Base-by-base conservation (phyloP, 2,113 vertebrate genomes). In the Enhydra lutris region DNA sequence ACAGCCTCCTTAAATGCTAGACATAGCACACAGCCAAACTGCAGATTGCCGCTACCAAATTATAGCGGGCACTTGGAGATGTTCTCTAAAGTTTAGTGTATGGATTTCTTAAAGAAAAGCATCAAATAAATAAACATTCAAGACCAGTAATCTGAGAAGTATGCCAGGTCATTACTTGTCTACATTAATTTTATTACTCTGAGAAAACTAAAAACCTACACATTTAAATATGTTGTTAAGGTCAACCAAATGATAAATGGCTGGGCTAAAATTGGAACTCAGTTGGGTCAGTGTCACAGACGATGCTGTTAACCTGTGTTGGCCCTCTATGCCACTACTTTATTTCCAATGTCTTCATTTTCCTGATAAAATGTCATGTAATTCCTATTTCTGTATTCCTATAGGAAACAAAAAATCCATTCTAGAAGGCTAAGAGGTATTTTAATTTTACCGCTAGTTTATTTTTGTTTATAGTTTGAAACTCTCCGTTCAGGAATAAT, bases 221-320 rank as follows among this genome's bases (percentile, higher is more conserved):
- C 26, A 59, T 13, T 65, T 52, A 83, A 78, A 71, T 87, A 80
- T 13, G 6, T 45, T 6, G 18, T 14, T 34, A 67, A 78, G 18
- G 26, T 78, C 26, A 76, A 76, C 29, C 6, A 42, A 45, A 76
- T 7, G 26, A 4, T 90, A 76, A 45, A 50, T 8, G 15, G 39
- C 59, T 59, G 55, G 88, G 13, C 7, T 76, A 93, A 89, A 90
- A 39, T 0, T 3, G 0, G 5, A 29, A 31, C 5, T 26, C 9
- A 73, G 9, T 12, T 17, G 14, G 74, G 4, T 59, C 61, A 73
- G 4, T 18, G 26, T 57, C 14, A 83, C 11, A 5, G 29, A 39
- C 4, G 11, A 39, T 10, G 3, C 2, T 52, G 0, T n/a, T 15
- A 26, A 31, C 3, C 26, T 45, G 0, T 23, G 4, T 50, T 23